Percentiles rank a stretch among this genome's conserved stretches.
These are phyloP conservation scores for Hoplias malabaricus DNA, from an alignment of 2,113 vertebrate species.

Conservation along the genomic window DNA sequence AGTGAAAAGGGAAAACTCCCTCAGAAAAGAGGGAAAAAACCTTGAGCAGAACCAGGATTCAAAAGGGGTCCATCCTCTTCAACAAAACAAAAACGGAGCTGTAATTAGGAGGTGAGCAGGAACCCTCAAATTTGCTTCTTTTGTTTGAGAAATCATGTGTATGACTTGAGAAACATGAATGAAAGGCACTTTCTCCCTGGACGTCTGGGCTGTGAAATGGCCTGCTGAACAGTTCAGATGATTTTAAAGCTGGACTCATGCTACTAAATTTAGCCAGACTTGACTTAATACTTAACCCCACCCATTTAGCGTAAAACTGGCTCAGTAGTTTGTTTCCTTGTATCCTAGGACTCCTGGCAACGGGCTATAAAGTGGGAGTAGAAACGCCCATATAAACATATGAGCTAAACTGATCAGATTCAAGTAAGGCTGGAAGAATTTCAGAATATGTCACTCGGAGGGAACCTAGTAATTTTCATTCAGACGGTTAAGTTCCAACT, in stretches of 20 bases:
- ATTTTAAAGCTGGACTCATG: constrained; percentile 64
- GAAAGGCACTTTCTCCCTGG: not conserved
- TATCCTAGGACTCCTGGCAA: constrained; percentile 8
- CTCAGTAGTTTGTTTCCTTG: constrained; percentile 44
- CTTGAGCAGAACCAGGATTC: too few relatives aligned
- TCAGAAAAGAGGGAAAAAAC: too few relatives aligned
- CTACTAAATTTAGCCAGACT: constrained; percentile 71
- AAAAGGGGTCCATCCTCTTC: too few relatives aligned
- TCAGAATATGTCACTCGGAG: not conserved
- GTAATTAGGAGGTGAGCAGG: too few relatives aligned
- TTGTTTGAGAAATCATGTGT: not conserved
- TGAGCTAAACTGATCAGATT: not conserved
- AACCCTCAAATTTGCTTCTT: not conserved
- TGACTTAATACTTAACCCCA: constrained; percentile 61
- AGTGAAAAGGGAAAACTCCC: too few relatives aligned
- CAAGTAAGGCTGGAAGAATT: not conserved
- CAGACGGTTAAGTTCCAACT: not conserved
- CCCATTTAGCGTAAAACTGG: constrained; percentile 41
- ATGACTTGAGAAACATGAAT: not conserved
- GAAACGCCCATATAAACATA: not conserved
- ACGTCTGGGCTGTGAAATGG: not conserved
- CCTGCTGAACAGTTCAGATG: not conserved
- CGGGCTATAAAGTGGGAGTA: not conserved
- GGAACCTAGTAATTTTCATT: not conserved
- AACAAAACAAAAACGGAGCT: too few relatives aligned